These are phyloP conservation scores for Argya squamiceps DNA, from an alignment of 2,797 vertebrate genomes.

Conservation along the genomic window DNA sequence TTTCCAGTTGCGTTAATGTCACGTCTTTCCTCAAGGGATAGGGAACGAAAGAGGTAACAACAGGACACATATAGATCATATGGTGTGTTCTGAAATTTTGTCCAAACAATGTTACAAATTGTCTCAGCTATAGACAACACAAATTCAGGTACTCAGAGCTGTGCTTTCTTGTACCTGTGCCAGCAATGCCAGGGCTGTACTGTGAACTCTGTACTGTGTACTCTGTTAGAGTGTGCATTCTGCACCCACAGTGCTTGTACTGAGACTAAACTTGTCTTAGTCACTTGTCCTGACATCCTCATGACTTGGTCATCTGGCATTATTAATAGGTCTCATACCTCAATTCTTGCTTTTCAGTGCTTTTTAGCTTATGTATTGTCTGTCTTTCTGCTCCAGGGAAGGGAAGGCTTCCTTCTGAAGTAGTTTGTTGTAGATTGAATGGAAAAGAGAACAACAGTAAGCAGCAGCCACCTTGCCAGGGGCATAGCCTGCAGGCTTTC, in stretches of 20 bases:
- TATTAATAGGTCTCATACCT: background rate
- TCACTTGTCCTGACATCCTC: background rate
- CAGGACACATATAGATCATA: background rate
- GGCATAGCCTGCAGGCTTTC: background rate
- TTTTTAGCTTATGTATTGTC: background rate
- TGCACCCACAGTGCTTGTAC: background rate
- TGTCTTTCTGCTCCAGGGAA: background rate
- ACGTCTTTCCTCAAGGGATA: background rate
- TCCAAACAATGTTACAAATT: background rate
- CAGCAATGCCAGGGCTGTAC: background rate
- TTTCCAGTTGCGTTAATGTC: background rate
- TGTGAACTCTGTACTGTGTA: background rate
- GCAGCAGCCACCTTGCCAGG: constrained; percentile 3
- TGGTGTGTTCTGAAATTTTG: background rate
- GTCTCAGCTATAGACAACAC: background rate
- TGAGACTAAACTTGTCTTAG: background rate
- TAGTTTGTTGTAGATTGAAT: background rate
- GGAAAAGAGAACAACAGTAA: background rate
- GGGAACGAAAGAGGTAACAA: background rate
- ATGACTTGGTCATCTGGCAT: background rate
- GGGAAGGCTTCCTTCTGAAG: background rate
- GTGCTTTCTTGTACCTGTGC: background rate
- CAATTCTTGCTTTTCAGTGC: background rate
- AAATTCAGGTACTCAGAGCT: background rate
- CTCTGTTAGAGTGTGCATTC: background rate